These are phyloP conservation scores for Apamea crenata DNA, from an alignment of 2,888 invertebrate genomes.

Conservation along the genomic window DNA sequence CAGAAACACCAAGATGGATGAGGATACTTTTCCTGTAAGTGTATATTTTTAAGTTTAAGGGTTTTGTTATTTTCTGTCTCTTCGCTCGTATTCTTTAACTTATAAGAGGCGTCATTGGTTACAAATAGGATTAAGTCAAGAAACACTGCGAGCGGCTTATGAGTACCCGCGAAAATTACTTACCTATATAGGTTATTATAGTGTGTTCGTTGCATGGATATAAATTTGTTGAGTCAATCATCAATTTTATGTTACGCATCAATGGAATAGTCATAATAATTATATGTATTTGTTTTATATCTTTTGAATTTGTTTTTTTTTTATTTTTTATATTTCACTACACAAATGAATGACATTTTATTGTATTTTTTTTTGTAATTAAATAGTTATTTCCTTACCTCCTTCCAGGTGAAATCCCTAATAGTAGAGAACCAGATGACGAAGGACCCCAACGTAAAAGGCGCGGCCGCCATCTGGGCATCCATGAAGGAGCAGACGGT, in stretches of 20 bases:
- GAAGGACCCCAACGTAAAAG: constrained; percentile 69
- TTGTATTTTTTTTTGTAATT: too few species aligned
- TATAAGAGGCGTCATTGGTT: background rate
- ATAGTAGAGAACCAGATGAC: constrained; percentile 71
- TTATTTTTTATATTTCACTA: too few species aligned
- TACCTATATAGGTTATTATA: too few species aligned
- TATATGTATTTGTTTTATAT: too few species aligned
- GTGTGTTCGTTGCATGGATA: background rate
- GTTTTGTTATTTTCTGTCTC: too few species aligned
- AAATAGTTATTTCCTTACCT: background rate
- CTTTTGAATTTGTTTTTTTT: background rate
- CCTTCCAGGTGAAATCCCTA: constrained; percentile 78
- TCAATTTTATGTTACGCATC: too few species aligned
- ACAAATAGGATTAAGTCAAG: background rate
- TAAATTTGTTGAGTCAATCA: background rate
- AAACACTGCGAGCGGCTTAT: background rate
- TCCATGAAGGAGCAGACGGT: constrained; percentile 90
- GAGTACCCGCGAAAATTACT: background rate
- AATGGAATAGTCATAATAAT: too few species aligned
- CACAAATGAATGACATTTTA: too few species aligned
- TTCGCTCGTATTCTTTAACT: background rate
- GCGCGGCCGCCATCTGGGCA: constrained; percentile 79
- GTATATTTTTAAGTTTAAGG: background rate
- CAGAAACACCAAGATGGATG: constrained; percentile 76
- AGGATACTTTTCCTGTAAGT: constrained; percentile 82